A percentile compares a stretch with the other conserved stretches of the same genome.
Evolutionary conservation across 2,113 vertebrate genomes (phyloP).

Genomic region (Gracilinanus agilis): DNA sequence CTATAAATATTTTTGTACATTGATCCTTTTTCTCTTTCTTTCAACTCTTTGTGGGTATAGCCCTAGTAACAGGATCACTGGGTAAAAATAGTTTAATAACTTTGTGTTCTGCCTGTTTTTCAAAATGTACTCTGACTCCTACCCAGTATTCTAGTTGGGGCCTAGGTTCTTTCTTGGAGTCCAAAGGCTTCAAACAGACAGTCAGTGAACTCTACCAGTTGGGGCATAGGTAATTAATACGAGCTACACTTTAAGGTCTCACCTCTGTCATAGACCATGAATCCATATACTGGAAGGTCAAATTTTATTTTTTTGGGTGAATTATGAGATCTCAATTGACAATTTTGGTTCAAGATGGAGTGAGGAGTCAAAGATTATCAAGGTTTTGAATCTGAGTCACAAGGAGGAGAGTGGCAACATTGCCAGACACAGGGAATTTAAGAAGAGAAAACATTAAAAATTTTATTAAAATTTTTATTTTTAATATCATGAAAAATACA

Average conservation of each 20-base stretch:
- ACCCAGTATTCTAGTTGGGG: neutral
- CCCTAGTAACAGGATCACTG: no score
- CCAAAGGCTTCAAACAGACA: neutral
- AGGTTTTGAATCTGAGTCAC: neutral
- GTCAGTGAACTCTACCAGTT: neutral
- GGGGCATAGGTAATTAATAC: neutral
- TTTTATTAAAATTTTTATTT: no score
- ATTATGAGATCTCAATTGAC: neutral
- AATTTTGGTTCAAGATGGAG: neutral
- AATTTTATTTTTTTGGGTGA: neutral
- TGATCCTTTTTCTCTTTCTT: no score
- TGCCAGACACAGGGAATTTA: neutral
- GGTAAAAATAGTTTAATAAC: neutral
- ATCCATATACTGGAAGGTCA: neutral
- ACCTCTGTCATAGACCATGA: neutral
- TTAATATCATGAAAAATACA: no score
- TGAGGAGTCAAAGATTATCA: neutral
- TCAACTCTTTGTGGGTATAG: no score
- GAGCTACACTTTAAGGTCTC: neutral
- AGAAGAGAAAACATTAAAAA: neutral
- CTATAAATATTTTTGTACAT: no score
- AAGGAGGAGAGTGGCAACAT: neutral
- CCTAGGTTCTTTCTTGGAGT: neutral
- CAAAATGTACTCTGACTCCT: neutral
- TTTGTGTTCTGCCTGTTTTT: neutral